Base-by-base conservation (phyloP, 2,113 vertebrate species). In the Dicerorhinus sumatrensis region DNA sequence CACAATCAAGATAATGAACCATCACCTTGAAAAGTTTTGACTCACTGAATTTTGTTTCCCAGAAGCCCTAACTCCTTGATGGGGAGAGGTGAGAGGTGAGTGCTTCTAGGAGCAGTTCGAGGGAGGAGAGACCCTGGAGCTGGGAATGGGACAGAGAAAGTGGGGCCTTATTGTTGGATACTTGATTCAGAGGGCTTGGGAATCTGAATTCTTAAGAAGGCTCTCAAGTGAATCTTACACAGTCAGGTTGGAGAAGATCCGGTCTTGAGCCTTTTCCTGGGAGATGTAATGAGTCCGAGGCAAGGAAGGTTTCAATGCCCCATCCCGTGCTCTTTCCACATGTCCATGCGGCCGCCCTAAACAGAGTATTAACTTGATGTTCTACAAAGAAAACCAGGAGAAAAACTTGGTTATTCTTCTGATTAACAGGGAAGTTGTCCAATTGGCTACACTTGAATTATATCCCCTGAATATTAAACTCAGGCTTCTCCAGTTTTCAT, bases 391-490 rank as follows among this genome's bases (percentile, higher is more conserved):
- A 97, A 96, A 82, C 54, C 48, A 84, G 75, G 84, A 92, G 75
- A 27, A 87, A 83, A 88, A 39, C 46, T 23, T 63, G 31, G 62
- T 62, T 67, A 60, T 87, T 95, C 73, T 97, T 89, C 87, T 96
- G 83, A 96, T 92, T 87, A 96, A 31, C 60, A 75, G 84, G 84
- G 91, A 97, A 87, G 36, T 27, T 17, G 48, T 92, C 97, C 97
- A 97, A 39, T 20, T 92, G 97, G 96, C 97, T 75, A 23, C 46
- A 33, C 91, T 91, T 97, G 88, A 84, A 62, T 96, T 88, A 87
- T 5, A 73, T 48, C 46, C 91, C 65, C 73, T 25, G 91, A 96
- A 88, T 85, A 96, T 95, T 88, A 96, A 96, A 95, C 62, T 89
- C n/a, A 8, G 90, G 42, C 65, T 56, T 85, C 94, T 91, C 87